These are phyloP conservation scores for Ophiodon elongatus DNA, from an alignment of 2,113 vertebrate genomes.

Conservation along the genomic window DNA sequence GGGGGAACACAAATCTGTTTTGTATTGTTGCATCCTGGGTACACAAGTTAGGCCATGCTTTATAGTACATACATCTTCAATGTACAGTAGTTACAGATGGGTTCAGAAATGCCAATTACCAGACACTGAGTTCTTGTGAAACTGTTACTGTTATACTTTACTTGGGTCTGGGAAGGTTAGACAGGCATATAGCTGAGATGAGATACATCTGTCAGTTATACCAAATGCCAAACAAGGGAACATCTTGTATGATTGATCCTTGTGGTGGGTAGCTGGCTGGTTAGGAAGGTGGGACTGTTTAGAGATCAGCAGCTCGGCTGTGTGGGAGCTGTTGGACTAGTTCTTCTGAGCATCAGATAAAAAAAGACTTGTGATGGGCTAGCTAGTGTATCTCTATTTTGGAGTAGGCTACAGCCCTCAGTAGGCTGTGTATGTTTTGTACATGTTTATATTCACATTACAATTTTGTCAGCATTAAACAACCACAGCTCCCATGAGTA, in stretches of 20 bases:
- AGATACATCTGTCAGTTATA: conserved; percentile 27
- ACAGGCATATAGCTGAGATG: neutral
- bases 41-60: neutral
- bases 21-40: neutral
- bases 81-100: neutral
- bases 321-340: conserved; percentile 55
- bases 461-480: conserved; percentile 2
- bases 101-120: neutral
- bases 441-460: conserved; percentile 1
- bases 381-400: conserved; percentile 23
- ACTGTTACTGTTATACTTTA: conserved; percentile 2
- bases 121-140: neutral
- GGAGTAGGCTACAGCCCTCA: neutral
- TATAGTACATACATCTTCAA: neutral
- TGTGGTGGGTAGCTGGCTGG: conserved; percentile 47
- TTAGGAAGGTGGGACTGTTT: conserved; percentile 31
- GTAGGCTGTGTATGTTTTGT: neutral
- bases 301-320: conserved; percentile 61
- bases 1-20: conserved; percentile 11
- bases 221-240: conserved; percentile 27
- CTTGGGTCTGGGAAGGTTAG: neutral
- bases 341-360: conserved; percentile 9
- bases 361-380: conserved; percentile 25
- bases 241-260: conserved; percentile 33
- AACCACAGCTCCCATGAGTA: conserved; percentile 2